Evolutionary conservation across 2,797 vertebrate genomes (phyloP).

Genomic region (Bradypodion ventrale): DNA sequence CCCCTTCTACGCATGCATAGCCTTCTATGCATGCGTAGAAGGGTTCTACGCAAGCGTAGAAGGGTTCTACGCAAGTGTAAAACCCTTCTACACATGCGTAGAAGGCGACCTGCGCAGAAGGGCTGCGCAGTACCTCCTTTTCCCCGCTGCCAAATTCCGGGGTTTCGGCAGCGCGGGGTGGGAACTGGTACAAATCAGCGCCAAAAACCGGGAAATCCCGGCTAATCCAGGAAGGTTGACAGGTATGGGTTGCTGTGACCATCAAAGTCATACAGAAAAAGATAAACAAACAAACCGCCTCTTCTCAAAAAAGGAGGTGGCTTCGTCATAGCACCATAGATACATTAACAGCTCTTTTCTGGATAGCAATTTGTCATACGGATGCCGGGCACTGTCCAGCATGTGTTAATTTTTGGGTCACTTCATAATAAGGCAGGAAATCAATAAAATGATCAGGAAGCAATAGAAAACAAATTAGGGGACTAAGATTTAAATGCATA

Average conservation of each 20-base stretch:
- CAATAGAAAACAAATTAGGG: slow-evolving; percentile 14
- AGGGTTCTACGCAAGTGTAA: no score
- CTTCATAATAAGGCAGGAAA: slow-evolving; percentile 58
- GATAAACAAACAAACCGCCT: background rate
- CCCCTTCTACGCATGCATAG: no score
- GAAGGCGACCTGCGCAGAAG: no score
- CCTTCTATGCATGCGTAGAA: no score
- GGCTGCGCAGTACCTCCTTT: no score
- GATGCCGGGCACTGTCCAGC: slow-evolving; percentile 43
- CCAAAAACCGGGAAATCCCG: no score
- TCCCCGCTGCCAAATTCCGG: no score
- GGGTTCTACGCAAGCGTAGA: no score
- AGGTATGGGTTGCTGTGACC: background rate
- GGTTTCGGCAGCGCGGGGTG: no score
- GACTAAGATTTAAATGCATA: background rate
- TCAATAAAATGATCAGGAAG: slow-evolving; percentile 11
- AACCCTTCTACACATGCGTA: no score
- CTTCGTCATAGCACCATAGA: background rate
- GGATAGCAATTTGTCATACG: slow-evolving; percentile 49
- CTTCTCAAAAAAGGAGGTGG: slow-evolving; percentile 37
- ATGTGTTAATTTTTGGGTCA: slow-evolving; percentile 55
- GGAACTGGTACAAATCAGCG: no score
- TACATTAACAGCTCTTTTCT: slow-evolving; percentile 53
- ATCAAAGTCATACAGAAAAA: slow-evolving; percentile 35
- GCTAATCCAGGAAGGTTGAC: no score